These are phyloP conservation scores for Drosophila kohkoa DNA, from an alignment of 1,140 invertebrate genomes.

Conservation along the genomic window DNA sequence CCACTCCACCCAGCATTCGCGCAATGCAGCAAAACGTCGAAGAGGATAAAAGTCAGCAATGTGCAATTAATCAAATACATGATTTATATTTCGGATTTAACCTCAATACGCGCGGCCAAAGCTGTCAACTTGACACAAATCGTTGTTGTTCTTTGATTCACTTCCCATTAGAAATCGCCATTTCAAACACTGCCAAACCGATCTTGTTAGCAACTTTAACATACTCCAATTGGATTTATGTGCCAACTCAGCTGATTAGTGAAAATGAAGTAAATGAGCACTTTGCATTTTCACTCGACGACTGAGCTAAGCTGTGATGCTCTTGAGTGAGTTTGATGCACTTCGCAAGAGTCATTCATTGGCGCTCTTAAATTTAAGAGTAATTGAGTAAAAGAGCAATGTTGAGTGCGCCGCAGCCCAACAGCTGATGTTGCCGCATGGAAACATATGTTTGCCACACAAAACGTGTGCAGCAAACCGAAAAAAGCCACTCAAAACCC, in stretches of 20 bases:
- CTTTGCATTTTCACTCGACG: not conserved
- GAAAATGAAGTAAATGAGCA: not conserved
- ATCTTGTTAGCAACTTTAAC: not conserved
- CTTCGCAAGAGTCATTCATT: not conserved
- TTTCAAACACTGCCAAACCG: not conserved
- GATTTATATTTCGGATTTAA: constrained; percentile 72
- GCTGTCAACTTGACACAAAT: constrained; percentile 5
- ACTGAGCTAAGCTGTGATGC: not conserved
- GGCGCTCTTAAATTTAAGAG: constrained; percentile 25
- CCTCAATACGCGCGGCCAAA: constrained; percentile 50
- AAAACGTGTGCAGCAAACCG: constrained; percentile 9
- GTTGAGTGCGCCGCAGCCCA: constrained; percentile 18
- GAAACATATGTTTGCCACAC: constrained; percentile 50
- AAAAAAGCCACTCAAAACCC: constrained; percentile 5
- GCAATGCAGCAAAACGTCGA: constrained; percentile 61
- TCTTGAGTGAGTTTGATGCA: not conserved
- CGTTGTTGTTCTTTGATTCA: too few species aligned
- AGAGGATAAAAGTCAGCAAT: constrained; percentile 71
- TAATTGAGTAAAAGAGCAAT: not conserved
- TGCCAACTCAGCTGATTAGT: not conserved
- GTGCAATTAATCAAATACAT: constrained; percentile 79
- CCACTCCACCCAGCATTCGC: not conserved
- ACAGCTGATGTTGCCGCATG: constrained; percentile 40
- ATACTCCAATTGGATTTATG: not conserved
- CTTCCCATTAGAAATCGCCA: not conserved